Evolutionary conservation across 92 coral and sea anemone genomes (phyloP).

Genomic region (Desmophyllum pertusum): DNA sequence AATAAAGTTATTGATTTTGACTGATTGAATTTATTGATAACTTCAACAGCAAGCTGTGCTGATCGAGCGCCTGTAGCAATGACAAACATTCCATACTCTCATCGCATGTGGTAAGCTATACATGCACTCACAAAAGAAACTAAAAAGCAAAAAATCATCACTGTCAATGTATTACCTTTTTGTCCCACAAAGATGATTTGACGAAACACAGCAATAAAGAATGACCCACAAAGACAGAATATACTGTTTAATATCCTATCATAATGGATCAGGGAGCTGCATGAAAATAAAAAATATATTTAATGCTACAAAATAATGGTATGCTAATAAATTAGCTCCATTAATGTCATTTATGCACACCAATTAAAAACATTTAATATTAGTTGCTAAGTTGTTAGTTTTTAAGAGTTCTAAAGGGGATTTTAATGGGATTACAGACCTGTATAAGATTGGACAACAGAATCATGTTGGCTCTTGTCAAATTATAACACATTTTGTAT

Average conservation of each 20-base stretch:
- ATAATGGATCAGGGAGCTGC: neutral
- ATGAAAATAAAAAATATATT: too few species aligned
- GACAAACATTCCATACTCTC: too few species aligned
- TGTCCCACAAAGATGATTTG: conserved; percentile 92
- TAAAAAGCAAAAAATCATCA: neutral
- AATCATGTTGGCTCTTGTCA: neutral
- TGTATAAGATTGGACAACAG: too few species aligned
- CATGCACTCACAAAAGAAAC: neutral
- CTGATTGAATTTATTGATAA: too few species aligned
- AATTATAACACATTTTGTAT: neutral
- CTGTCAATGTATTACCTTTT: conserved; percentile 65
- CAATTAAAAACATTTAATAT: too few species aligned
- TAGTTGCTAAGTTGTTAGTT: neutral
- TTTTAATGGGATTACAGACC: too few species aligned
- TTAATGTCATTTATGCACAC: too few species aligned
- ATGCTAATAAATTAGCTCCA: too few species aligned
- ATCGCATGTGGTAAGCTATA: neutral
- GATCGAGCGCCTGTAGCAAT: neutral
- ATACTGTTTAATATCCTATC: neutral
- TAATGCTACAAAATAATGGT: too few species aligned
- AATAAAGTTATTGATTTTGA: too few species aligned
- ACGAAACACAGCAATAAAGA: conserved; percentile 92
- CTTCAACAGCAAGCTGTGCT: neutral
- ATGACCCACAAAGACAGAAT: conserved; percentile 61
- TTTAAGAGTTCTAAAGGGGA: neutral